Evolutionary conservation across 2,888 invertebrate genomes (phyloP).

Genomic region (Celastrina argiolus): DNA sequence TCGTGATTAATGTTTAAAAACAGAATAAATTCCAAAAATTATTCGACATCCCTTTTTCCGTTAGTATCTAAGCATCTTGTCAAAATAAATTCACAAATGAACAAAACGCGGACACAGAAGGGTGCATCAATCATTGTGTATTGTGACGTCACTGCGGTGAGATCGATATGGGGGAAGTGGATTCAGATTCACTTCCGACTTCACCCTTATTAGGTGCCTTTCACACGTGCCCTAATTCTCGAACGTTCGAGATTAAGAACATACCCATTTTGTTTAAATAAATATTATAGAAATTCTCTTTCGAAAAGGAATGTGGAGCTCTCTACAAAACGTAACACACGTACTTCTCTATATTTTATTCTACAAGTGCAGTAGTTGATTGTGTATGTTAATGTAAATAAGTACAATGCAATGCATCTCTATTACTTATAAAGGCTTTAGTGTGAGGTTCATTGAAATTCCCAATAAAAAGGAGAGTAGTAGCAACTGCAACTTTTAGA

Average conservation of each 20-base stretch:
- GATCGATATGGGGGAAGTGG: constrained; percentile 66
- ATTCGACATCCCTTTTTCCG: too few species aligned
- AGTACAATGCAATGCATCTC: neutral
- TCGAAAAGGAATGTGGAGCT: too few species aligned
- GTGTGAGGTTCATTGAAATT: too few species aligned
- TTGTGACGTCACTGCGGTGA: constrained; percentile 58
- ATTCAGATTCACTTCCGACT: constrained; percentile 68
- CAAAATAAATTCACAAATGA: constrained; percentile 12
- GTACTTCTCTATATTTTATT: too few species aligned
- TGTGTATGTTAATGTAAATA: neutral
- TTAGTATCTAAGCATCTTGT: neutral
- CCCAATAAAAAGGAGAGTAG: too few species aligned
- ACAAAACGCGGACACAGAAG: constrained; percentile 39
- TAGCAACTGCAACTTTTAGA: too few species aligned
- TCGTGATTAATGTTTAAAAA: too few species aligned
- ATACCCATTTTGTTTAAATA: too few species aligned
- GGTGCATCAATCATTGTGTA: constrained; percentile 64
- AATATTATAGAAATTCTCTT: too few species aligned
- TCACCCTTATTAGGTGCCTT: constrained; percentile 46
- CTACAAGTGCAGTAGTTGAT: neutral
- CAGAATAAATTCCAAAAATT: too few species aligned
- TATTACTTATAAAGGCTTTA: neutral
- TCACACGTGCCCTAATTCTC: too few species aligned
- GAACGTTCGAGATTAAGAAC: neutral
- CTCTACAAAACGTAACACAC: too few species aligned